These are phyloP conservation scores for Lampris incognitus DNA, from an alignment of 2,113 vertebrate species.

Conservation along the genomic window DNA sequence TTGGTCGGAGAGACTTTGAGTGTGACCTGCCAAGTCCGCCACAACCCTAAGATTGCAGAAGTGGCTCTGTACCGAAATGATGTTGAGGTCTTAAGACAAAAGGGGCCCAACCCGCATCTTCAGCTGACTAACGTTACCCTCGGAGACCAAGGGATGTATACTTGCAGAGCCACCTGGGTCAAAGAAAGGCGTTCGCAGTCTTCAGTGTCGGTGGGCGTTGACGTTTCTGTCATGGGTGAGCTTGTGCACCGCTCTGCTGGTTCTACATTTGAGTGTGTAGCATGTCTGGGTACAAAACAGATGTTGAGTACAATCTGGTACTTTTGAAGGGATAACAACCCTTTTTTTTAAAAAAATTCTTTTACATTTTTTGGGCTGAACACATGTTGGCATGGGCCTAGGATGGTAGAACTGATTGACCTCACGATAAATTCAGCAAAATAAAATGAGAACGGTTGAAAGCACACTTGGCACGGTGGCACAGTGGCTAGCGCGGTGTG, in stretches of 20 bases:
- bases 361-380: no score
- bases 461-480: no score
- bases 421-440: no score
- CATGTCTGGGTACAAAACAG: neutral
- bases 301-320: neutral
- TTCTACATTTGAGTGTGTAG: neutral
- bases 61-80: constrained; percentile 73
- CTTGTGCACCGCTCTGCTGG: neutral
- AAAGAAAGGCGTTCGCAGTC: fast-evolving
- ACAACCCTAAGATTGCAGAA: constrained; percentile 7
- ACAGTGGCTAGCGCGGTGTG: no score
- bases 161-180: constrained; percentile 76
- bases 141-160: constrained; percentile 66
- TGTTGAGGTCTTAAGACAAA: constrained; percentile 50
- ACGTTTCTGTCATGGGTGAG: constrained; percentile 72
- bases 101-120: neutral
- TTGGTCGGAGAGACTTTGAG: constrained; percentile 52
- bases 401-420: no score
- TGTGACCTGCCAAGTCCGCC: constrained; percentile 63
- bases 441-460: no score
- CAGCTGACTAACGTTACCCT: constrained; percentile 45
- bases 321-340: no score
- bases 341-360: no score
- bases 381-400: no score
- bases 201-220: constrained; percentile 32